A percentile compares a stretch with the other conserved stretches of the same genome.
These are phyloP conservation scores for Drosophila multiciliata DNA, from an alignment of 2,888 invertebrate genomes.

Conservation along the genomic window DNA sequence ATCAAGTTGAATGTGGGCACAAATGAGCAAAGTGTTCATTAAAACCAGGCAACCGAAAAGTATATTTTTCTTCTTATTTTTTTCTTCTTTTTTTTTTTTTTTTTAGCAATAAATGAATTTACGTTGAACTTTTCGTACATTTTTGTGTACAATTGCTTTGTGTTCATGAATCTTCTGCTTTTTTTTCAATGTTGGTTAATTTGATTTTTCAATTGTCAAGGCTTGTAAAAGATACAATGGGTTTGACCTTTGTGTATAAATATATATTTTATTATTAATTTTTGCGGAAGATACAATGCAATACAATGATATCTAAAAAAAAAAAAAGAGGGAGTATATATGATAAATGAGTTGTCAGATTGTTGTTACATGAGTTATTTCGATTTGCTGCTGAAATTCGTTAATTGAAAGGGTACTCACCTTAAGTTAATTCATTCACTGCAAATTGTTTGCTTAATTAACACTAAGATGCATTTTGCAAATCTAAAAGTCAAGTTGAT, in stretches of 20 bases:
- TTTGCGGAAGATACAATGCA: conserved; percentile 23
- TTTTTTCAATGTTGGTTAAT: conserved; percentile 34
- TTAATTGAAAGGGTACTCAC: conserved; percentile 30
- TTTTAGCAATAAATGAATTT: conserved; percentile 10
- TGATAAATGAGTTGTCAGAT: background rate
- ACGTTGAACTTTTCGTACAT: conserved; percentile 1
- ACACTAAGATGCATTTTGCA: conserved; percentile 31
- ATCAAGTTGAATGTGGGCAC: conserved; percentile 43
- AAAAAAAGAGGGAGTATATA: background rate
- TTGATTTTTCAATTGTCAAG: conserved; percentile 46
- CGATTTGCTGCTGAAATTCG: conserved; percentile 16
- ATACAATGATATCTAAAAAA: conserved; percentile 9
- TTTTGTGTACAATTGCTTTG: conserved; percentile 29
- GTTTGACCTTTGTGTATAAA: conserved; percentile 19
- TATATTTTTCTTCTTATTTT: background rate
- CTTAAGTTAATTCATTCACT: conserved; percentile 47
- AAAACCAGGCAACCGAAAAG: conserved; percentile 23
- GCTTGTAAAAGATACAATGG: conserved; percentile 47
- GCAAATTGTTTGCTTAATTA: conserved; percentile 41
- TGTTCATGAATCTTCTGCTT: conserved; percentile 8
- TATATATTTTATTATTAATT: conserved; percentile 1
- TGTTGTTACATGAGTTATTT: conserved; percentile 3
- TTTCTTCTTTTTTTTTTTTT: background rate
- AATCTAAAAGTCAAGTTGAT: conserved; percentile 9
- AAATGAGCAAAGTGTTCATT: conserved; percentile 47